Evolutionary conservation across 2,113 vertebrate species (phyloP), one percentile per base, ranked within the genome.

Genomic region (Gavia stellata): DNA sequence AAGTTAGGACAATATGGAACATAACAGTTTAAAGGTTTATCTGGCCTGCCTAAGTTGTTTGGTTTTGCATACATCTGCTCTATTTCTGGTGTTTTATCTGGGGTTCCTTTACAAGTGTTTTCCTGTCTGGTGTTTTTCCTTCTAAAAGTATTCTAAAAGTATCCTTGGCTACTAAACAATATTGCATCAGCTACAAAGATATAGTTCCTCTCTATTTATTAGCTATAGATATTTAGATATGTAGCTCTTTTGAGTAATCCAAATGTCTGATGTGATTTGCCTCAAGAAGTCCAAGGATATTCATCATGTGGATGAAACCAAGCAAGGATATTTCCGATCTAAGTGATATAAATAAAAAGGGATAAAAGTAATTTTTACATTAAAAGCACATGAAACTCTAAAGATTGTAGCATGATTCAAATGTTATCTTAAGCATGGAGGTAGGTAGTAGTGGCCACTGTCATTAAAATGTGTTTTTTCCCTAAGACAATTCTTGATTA

Each of bases 131-230:
- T 56, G 38, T 81, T 96, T 91, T 92, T 91, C 70, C 73, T 96
- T 94, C 81, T 93, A n/a, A n/a, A n/a, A n/a, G 14, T 71, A 38
- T 94, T 87, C 65, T 94, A 95, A 92, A 92, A 96, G 84, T 91
- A 58, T 40, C 8, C 28, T 87, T 72, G 73, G 52, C 72, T 79
- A 61, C 77, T 52, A 79, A 92, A 73, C 67, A 92, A 91, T 93
- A 77, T 79, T 88, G 36, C 42, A 58, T 80, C 66, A 93, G 36
- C 67, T 93, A 34, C 1, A 4, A 75, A 93, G 34, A 80, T 80
- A 19, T 15, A 47, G 77, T 95, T 90, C 72, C 17, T 93, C 28
- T 92, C n/a, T n/a, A n/a, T n/a, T n/a, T n/a, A n/a, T n/a, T n/a
- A n/a, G n/a, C n/a, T n/a, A n/a, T n/a, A n/a, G n/a, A n/a, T n/a